phyloP scores from a whole-genome alignment of 2,888 invertebrate genomes.

The Lasioglossum villosulum region DNA sequence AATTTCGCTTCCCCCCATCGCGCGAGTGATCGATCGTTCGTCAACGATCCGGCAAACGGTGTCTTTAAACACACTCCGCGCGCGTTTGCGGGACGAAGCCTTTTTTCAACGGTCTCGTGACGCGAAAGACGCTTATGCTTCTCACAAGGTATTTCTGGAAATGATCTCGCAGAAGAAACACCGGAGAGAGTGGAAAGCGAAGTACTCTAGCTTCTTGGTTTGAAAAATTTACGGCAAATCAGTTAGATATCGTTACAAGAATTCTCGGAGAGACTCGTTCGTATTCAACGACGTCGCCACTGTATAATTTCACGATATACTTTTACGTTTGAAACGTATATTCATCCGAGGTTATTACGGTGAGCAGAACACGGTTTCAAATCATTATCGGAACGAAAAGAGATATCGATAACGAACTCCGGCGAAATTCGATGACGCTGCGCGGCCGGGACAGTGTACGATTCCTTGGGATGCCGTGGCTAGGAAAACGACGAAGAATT shows the following conservation, averaged over 20 bases:
- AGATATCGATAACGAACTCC: neutral
- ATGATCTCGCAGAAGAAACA: neutral
- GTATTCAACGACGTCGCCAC: neutral
- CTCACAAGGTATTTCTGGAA: neutral
- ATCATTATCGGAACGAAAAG: neutral
- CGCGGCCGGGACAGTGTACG: neutral
- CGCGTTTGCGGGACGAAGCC: neutral
- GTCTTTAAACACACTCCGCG: neutral
- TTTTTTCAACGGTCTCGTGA: conserved; percentile 1
- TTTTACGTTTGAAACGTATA: neutral
- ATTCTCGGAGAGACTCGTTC: neutral
- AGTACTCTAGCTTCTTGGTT: neutral
- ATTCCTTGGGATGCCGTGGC: neutral
- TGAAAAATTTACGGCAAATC: neutral
- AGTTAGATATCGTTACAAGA: neutral
- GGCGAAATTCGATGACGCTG: neutral
- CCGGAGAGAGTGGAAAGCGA: neutral
- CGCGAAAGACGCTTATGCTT: neutral
- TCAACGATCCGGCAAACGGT: conserved; percentile 2
- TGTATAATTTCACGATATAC: neutral
- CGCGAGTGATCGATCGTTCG: conserved; percentile 28
- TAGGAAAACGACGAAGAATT: neutral
- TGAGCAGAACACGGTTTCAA: neutral
- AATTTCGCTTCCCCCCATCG: neutral
- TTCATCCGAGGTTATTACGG: neutral